Evolutionary conservation across 2,113 vertebrate genomes (phyloP).

Genomic region (Hylia prasina): DNA sequence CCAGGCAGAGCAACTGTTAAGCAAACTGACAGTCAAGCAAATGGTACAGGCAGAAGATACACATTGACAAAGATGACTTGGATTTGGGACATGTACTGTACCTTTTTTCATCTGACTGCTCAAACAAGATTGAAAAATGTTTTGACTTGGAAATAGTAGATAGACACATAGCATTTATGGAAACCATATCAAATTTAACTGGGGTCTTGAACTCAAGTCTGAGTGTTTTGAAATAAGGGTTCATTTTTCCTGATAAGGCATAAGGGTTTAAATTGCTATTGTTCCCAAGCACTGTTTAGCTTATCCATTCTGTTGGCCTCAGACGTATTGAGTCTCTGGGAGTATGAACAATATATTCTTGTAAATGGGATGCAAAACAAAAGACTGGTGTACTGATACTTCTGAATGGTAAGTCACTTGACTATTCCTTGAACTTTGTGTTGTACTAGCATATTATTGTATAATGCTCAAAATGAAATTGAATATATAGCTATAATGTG

Average conservation of each 20-base stretch:
- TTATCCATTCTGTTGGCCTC: not conserved
- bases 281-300: not conserved
- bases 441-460: not conserved
- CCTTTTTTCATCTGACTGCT: not conserved
- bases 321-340: not conserved
- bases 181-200: not conserved
- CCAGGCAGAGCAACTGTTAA: conserved; percentile 75
- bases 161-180: not conserved
- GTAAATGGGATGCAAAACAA: not conserved
- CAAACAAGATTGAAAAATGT: not conserved
- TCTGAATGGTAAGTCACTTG: conserved; percentile 24
- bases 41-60: not conserved
- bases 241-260: not conserved
- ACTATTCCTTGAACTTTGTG: not conserved
- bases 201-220: not conserved
- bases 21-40: conserved; percentile 61
- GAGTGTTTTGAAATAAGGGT: not conserved
- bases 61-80: not conserved
- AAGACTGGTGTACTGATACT: not conserved
- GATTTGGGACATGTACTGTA: not conserved
- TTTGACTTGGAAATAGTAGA: not conserved
- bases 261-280: not conserved
- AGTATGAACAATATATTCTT: not conserved
- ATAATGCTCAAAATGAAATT: not conserved
- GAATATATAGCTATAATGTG: not conserved